Evolutionary conservation across 2,797 vertebrate genomes (phyloP).

Genomic region (Schizopygopsis malacanthus): DNA sequence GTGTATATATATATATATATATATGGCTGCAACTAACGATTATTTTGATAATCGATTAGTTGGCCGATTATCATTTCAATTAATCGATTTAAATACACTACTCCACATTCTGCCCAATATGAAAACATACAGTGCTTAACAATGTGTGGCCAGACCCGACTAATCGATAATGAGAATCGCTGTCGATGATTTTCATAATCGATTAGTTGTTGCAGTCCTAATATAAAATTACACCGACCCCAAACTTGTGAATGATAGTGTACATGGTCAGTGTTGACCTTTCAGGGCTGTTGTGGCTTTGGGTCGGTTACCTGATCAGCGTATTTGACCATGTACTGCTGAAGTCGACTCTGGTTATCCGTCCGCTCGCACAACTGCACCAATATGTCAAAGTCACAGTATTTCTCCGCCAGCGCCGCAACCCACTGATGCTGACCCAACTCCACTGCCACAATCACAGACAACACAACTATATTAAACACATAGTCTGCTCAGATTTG

Average conservation of each 20-base stretch:
- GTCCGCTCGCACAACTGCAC: constrained; percentile 96
- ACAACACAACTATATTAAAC: constrained; percentile 29
- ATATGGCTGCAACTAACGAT: no score
- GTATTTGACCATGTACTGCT: constrained; percentile 95
- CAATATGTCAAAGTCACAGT: constrained; percentile 95
- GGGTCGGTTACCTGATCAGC: constrained; percentile 85
- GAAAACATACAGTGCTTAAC: no score
- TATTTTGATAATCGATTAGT: no score
- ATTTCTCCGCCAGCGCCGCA: constrained; percentile 93
- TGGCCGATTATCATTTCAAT: no score
- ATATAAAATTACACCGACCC: neutral
- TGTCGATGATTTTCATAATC: no score
- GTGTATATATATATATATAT: no score
- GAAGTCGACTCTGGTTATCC: constrained; percentile 90
- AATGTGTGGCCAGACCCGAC: no score
- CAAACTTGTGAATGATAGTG: neutral
- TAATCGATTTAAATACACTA: no score
- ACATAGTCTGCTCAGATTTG: neutral
- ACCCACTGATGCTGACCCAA: constrained; percentile 91
- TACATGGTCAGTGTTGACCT: neutral
- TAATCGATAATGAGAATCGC: no score
- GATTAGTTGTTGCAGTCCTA: no score
- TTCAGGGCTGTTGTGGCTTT: neutral
- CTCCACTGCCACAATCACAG: constrained; percentile 78
- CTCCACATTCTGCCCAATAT: no score